Conservation (phyloP, 1,140 invertebrate species). For the Holcopasites calliopsidis region DNA sequence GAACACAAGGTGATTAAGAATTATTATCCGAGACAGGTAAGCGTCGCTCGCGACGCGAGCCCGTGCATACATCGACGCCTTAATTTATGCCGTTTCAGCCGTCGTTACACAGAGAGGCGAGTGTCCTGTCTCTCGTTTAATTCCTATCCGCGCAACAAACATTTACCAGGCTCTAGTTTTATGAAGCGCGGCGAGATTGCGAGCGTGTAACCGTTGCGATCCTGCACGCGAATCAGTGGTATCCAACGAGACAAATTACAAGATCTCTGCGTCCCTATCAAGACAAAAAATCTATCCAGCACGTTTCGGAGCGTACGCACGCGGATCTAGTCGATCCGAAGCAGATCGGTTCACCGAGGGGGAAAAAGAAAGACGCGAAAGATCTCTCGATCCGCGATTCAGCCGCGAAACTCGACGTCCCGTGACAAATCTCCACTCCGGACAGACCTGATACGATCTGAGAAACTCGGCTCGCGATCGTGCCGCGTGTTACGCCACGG, state of each 20-base stretch:
- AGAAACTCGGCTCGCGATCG: conserved; percentile 16
- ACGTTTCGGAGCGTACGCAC: background rate
- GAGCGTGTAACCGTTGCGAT: background rate
- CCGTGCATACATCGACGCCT: background rate
- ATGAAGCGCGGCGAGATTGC: background rate
- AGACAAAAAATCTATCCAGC: too few species aligned
- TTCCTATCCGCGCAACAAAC: background rate
- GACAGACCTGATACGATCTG: conserved; percentile 24
- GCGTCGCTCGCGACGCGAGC: background rate
- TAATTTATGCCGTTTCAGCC: conserved; percentile 10
- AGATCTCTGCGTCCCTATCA: too few species aligned
- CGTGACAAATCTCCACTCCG: conserved; percentile 19
- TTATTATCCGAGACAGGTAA: background rate
- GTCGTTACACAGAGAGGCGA: background rate
- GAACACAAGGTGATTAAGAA: background rate
- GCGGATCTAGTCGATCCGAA: too few species aligned
- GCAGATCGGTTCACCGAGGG: too few species aligned
- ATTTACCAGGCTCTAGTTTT: background rate
- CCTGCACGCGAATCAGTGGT: background rate
- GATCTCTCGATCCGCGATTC: background rate
- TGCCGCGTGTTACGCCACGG: conserved; percentile 13
- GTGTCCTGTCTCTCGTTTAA: conserved; percentile 11
- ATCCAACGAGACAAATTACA: background rate
- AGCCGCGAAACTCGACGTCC: background rate
- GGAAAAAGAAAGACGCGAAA: background rate